These are phyloP conservation scores for Crypturellus undulatus DNA, from an alignment of 2,113 vertebrate species.

Conservation along the genomic window DNA sequence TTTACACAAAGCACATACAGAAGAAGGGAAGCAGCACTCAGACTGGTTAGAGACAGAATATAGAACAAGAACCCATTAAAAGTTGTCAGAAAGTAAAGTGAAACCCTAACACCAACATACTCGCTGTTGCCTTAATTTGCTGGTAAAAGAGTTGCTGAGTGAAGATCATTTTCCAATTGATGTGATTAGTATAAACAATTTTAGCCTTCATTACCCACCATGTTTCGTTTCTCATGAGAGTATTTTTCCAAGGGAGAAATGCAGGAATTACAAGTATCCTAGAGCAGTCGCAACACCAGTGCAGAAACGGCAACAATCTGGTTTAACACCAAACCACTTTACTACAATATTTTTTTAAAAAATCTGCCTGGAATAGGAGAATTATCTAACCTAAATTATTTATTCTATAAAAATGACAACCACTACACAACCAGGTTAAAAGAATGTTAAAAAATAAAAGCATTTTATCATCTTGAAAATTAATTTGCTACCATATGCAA, in stretches of 20 bases:
- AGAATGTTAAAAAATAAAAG: constrained; percentile 20
- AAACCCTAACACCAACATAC: background rate
- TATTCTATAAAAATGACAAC: constrained; percentile 42
- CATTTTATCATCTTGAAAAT: constrained; percentile 28
- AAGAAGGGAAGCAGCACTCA: background rate
- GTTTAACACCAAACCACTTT: constrained; percentile 14
- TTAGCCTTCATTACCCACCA: constrained; percentile 55
- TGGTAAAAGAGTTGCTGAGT: constrained; percentile 45
- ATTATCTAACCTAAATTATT: constrained; percentile 40
- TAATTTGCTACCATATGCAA: constrained; percentile 19
- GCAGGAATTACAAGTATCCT: constrained; percentile 39
- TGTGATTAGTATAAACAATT: constrained; percentile 43
- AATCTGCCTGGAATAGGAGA: constrained; percentile 60
- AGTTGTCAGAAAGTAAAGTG: constrained; percentile 20
- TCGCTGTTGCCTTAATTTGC: constrained; percentile 14
- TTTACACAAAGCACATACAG: background rate
- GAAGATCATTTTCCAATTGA: constrained; percentile 42
- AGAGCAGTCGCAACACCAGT: background rate
- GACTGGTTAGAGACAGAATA: background rate
- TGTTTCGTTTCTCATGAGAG: constrained; percentile 41
- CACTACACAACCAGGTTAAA: constrained; percentile 42
- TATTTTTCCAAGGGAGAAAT: constrained; percentile 68
- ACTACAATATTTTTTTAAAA: constrained; percentile 36
- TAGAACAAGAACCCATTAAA: background rate
- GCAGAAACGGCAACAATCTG: constrained; percentile 35